Evolutionary conservation across 2,888 invertebrate species (phyloP), one percentile per base, ranked within the genome.

Genomic region (Tetragnatha montana): DNA sequence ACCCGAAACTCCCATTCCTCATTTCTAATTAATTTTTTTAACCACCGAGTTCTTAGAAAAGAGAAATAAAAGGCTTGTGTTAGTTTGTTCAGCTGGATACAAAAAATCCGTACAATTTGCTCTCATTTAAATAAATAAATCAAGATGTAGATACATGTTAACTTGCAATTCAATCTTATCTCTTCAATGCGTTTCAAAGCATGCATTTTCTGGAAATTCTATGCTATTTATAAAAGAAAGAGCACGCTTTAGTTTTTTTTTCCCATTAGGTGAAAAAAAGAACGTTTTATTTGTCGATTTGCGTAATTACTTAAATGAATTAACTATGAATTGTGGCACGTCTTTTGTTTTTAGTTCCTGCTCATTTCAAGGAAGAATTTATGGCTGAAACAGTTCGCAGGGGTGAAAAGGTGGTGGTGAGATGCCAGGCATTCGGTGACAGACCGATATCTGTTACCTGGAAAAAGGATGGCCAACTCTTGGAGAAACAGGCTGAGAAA

Each of bases 391-490:
- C 98, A 19, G 97, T 98, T 12, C 95, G 97, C 91, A 95, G 97
- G 91, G 97, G 97, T 88, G 97, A 98, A 94, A 97, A 97, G 49
- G 97, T 98, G 70, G 97, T 98, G 8, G 93, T 98, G 91, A 97
- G 97, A 93, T 98, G 98, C 93, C 97, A 97, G 94, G 97, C 98
- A 60, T 97, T 97, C 93, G 98, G 98, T 92, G 98, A 98, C 94
- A 97, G 97, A 95, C 98, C 98, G 51, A 97, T 98, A 93, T 97
- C 97, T 92, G 97, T 98, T 91, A 95, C 97, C 91, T 98, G 98
- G 98, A 98, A 97, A 94, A 97, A 92, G 78, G 92, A 92, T 80
- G 85, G 91, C n/a, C 91, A 92, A 68, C 82, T 92, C 7, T 76
- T 91, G 14, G 90, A 91, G n/a, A 85, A 85, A 70, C 91, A 90